These are phyloP conservation scores for Agriopis marginaria DNA, from an alignment of 2,888 invertebrate genomes.

Conservation along the genomic window DNA sequence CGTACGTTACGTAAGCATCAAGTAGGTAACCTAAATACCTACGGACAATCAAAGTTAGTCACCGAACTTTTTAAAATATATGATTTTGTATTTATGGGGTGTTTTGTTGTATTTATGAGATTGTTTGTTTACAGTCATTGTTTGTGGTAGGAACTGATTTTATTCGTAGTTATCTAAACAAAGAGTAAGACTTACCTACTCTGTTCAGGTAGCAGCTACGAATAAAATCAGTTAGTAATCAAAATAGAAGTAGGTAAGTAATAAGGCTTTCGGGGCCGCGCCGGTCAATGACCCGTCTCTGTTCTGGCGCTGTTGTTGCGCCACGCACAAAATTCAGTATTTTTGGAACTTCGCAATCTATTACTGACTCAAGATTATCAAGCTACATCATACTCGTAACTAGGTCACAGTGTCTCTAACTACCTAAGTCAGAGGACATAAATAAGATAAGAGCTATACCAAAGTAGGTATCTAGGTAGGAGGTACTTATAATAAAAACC, in stretches of 20 bases:
- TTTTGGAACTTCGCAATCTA: conserved; percentile 11
- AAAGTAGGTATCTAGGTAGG: no score
- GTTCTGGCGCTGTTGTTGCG: conserved; percentile 6
- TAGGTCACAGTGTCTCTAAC: background rate
- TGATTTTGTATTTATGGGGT: background rate
- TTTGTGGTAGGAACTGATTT: background rate
- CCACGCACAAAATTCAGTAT: conserved; percentile 12
- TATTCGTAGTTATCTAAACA: conserved; percentile 1
- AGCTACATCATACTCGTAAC: background rate
- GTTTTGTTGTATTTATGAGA: no score
- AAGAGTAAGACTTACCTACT: background rate
- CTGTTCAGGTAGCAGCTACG: no score
- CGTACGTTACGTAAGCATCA: no score
- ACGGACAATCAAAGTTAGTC: background rate
- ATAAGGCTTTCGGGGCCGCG: conserved; percentile 19
- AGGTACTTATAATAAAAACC: no score
- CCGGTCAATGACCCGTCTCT: conserved; percentile 20
- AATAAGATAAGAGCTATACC: background rate
- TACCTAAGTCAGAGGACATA: background rate
- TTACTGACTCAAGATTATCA: conserved; percentile 5
- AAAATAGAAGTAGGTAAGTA: conserved; percentile 13
- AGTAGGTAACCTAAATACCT: background rate
- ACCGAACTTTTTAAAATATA: background rate
- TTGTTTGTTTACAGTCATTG: background rate
- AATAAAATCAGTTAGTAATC: background rate